Conservation (phyloP, 2,113 vertebrate species). For the Upupa epops region DNA sequence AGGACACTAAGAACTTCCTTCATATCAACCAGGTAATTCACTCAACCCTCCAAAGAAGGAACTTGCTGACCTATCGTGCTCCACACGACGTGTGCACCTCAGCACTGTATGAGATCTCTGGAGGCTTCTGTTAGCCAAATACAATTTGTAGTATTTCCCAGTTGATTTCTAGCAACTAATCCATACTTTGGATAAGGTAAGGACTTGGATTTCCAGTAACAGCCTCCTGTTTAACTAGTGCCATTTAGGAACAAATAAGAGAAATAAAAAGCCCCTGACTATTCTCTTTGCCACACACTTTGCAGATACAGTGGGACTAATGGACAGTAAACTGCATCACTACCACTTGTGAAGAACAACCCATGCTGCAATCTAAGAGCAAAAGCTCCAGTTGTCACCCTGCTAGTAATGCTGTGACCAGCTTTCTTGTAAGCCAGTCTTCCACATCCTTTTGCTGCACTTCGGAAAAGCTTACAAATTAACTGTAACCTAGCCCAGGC, state of each 20-base stretch:
- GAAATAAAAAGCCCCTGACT: background rate
- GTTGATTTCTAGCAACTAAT: background rate
- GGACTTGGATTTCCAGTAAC: background rate
- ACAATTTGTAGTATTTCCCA: background rate
- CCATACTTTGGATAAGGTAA: background rate
- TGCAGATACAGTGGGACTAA: background rate
- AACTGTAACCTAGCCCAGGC: background rate
- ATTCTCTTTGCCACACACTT: background rate
- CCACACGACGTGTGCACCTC: background rate
- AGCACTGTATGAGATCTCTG: background rate
- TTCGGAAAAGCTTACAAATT: background rate
- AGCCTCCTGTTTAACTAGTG: background rate
- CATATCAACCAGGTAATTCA: background rate
- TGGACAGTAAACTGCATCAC: background rate
- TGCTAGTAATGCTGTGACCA: background rate
- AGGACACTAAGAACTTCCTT: background rate
- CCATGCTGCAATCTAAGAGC: background rate
- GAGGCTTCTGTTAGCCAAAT: background rate
- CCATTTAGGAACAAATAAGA: background rate
- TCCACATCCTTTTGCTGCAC: background rate
- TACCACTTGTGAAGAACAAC: background rate
- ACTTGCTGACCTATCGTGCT: background rate
- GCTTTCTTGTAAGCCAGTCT: background rate
- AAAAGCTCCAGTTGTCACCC: background rate
- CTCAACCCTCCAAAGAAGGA: background rate